Conservation (phyloP, 2,888 invertebrate species). For the Ochlodes sylvanus region DNA sequence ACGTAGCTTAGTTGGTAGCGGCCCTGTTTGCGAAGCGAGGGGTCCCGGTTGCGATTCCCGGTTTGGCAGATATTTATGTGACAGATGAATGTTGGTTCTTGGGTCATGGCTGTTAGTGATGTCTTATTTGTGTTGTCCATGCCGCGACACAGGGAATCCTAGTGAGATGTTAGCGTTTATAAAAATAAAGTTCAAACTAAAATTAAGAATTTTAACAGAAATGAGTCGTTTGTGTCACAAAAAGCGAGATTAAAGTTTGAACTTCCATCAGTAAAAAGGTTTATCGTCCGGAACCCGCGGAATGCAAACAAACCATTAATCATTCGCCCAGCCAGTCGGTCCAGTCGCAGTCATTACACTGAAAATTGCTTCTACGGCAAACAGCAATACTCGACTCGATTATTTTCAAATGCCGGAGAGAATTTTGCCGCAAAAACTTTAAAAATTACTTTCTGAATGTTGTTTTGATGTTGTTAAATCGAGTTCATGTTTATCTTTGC, state of each 20-base stretch:
- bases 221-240: neutral
- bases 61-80: too few relatives aligned
- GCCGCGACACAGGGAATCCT: too few relatives aligned
- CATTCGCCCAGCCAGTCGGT: constrained; percentile 5
- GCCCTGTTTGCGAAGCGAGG: too few relatives aligned
- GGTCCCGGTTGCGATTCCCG: too few relatives aligned
- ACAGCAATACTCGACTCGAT: constrained; percentile 11
- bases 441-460: constrained; percentile 6
- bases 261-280: constrained; percentile 21
- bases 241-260: constrained; percentile 10
- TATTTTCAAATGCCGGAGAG: constrained; percentile 13
- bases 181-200: neutral
- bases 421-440: constrained; percentile 5
- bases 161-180: neutral
- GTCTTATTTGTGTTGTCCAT: too few relatives aligned
- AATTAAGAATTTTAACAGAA: neutral
- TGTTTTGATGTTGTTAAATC: constrained; percentile 4
- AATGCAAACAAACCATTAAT: constrained; percentile 29
- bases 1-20: too few relatives aligned
- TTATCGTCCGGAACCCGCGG: constrained; percentile 20
- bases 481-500: neutral
- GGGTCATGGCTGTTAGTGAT: too few relatives aligned
- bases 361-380: constrained; percentile 25
- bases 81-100: too few relatives aligned
- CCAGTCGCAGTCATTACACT: constrained; percentile 25